These are phyloP conservation scores for Decapterus maruadsi DNA, from an alignment of 2,797 vertebrate genomes.

Conservation along the genomic window DNA sequence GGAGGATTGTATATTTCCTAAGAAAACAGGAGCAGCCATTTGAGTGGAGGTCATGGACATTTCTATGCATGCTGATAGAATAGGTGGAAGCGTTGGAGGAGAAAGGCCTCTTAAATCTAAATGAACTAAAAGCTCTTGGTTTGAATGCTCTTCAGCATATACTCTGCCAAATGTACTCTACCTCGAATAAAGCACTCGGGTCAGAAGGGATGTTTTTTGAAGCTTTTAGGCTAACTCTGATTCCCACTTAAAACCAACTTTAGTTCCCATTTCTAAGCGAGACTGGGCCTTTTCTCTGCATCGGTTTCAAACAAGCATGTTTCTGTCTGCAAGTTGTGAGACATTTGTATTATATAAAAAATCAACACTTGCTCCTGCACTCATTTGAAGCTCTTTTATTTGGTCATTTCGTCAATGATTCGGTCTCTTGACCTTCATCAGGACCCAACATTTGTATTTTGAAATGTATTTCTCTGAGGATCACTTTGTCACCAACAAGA, in stretches of 20 bases:
- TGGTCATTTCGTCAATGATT: too few species aligned
- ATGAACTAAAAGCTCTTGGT: constrained; percentile 85
- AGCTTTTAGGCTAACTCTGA: constrained; percentile 81
- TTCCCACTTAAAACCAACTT: constrained; percentile 78
- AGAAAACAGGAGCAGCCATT: constrained; percentile 84
- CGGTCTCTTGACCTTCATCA: too few species aligned
- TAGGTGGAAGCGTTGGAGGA: constrained; percentile 79
- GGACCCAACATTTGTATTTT: too few species aligned
- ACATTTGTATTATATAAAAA: neutral
- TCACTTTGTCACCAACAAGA: neutral
- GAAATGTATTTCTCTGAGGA: neutral
- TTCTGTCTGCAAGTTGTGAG: neutral
- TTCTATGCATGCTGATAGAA: constrained; percentile 71
- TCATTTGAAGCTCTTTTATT: too few species aligned
- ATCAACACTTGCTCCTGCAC: too few species aligned
- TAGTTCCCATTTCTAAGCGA: constrained; percentile 68
- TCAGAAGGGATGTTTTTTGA: constrained; percentile 70
- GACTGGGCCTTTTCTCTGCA: constrained; percentile 31
- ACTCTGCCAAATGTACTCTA: constrained; percentile 75
- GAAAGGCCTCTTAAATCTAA: constrained; percentile 81
- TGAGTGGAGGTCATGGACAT: constrained; percentile 82
- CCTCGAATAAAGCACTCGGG: constrained; percentile 73
- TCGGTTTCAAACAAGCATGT: constrained; percentile 8
- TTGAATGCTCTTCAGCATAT: constrained; percentile 79
- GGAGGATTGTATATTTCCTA: constrained; percentile 79